A percentile compares a stretch with the other conserved stretches of the same genome.
Evolutionary conservation across 2,888 invertebrate species (phyloP).

Genomic region (Hanleya hanleyi): DNA sequence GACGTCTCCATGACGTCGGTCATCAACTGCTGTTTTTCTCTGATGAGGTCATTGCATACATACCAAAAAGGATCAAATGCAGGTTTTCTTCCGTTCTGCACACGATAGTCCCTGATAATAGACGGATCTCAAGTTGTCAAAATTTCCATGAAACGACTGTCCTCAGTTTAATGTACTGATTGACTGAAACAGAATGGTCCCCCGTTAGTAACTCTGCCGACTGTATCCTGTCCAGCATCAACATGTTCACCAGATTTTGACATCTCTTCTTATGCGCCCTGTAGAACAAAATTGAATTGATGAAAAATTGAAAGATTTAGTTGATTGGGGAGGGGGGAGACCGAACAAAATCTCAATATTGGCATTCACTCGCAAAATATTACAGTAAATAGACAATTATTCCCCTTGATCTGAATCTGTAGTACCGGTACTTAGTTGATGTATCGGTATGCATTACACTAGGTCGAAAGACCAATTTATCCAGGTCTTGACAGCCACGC

Average conservation of each 20-base stretch:
- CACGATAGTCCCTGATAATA: neutral
- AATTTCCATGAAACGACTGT: neutral
- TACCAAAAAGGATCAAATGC: neutral
- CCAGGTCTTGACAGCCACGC: no score
- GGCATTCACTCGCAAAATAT: no score
- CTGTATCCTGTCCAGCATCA: neutral
- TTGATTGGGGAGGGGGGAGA: neutral
- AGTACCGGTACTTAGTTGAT: no score
- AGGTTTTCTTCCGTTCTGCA: neutral
- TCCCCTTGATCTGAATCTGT: no score
- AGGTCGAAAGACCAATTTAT: no score
- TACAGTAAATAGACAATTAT: no score
- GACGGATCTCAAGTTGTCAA: neutral
- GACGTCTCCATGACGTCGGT: neutral
- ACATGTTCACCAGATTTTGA: neutral
- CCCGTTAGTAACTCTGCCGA: neutral
- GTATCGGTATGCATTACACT: no score
- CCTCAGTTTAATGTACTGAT: neutral
- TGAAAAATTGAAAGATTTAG: no score
- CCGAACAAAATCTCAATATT: neutral
- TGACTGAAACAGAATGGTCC: neutral
- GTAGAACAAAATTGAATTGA: neutral
- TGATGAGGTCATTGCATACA: neutral
- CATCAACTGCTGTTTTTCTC: slow-evolving; percentile 1
- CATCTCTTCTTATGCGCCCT: neutral